Percentiles rank a stretch among this genome's conserved stretches.
Evolutionary conservation across 2,888 invertebrate genomes (phyloP).

Genomic region (Melipona beecheii): DNA sequence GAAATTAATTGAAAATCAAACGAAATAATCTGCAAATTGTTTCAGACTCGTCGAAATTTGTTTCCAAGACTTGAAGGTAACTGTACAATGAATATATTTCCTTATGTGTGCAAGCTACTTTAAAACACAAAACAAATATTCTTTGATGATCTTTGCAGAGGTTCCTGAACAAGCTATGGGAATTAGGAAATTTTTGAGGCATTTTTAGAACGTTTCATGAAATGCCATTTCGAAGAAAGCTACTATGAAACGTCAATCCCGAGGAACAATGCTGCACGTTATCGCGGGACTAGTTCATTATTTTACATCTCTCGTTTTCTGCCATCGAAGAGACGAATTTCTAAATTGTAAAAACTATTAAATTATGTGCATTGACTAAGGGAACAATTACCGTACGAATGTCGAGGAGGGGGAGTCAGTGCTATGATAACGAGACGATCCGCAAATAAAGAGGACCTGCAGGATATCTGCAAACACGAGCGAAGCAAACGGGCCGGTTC

Average conservation of each 20-base stretch:
- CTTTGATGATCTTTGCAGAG: too few relatives aligned
- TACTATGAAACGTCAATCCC: background rate
- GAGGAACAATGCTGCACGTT: background rate
- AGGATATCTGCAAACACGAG: constrained; percentile 47
- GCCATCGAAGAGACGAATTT: background rate
- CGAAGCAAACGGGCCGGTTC: constrained; percentile 40
- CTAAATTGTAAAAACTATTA: constrained; percentile 8
- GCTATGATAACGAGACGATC: constrained; percentile 44
- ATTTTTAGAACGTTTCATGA: background rate
- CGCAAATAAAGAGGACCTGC: constrained; percentile 49
- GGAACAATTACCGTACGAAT: background rate
- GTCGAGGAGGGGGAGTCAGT: background rate
- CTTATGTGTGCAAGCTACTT: too few relatives aligned
- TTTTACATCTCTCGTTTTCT: background rate
- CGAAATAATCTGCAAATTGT: background rate
- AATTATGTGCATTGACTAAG: constrained; percentile 11
- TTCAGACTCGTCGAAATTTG: too few relatives aligned
- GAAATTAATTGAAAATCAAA: background rate
- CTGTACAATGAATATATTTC: too few relatives aligned
- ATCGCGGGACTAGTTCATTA: background rate
- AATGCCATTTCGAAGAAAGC: background rate
- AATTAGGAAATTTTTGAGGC: background rate
- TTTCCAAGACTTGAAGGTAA: too few relatives aligned
- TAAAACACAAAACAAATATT: too few relatives aligned
- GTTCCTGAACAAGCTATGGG: too few relatives aligned